These are phyloP conservation scores for Lucilia sericata DNA, from an alignment of 1,140 invertebrate genomes.

Conservation along the genomic window DNA sequence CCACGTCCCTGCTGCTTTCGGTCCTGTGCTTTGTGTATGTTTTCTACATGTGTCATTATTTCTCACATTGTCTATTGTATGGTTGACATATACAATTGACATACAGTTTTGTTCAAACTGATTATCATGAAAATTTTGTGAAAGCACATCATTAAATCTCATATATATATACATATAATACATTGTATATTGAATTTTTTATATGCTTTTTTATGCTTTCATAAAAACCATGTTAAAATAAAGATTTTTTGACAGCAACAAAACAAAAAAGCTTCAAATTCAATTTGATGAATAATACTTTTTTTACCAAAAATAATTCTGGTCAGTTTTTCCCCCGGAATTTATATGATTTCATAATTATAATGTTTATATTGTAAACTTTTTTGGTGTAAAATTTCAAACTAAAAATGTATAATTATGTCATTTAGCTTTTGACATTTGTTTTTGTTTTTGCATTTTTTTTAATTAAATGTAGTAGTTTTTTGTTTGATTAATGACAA, in stretches of 20 bases:
- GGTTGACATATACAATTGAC: slow-evolving; percentile 27
- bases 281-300: neutral
- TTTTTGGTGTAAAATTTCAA: neutral
- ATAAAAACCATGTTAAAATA: too few species aligned
- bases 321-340: neutral
- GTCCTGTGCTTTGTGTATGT: too few species aligned
- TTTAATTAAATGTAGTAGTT: too few species aligned
- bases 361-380: too few species aligned
- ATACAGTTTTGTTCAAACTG: slow-evolving; percentile 35
- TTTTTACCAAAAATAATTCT: neutral
- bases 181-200: neutral
- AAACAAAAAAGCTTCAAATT: neutral
- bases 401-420: neutral
- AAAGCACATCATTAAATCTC: slow-evolving; percentile 41
- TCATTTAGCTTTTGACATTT: neutral
- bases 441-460: neutral
- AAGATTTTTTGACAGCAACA: neutral
- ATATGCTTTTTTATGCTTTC: neutral
- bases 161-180: neutral
- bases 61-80: too few species aligned
- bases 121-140: slow-evolving; percentile 39
- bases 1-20: too few species aligned
- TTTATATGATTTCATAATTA: neutral
- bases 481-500: neutral
- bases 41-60: too few species aligned